These are phyloP conservation scores for Naja naja DNA, from an alignment of 2,113 vertebrate species.

Conservation along the genomic window DNA sequence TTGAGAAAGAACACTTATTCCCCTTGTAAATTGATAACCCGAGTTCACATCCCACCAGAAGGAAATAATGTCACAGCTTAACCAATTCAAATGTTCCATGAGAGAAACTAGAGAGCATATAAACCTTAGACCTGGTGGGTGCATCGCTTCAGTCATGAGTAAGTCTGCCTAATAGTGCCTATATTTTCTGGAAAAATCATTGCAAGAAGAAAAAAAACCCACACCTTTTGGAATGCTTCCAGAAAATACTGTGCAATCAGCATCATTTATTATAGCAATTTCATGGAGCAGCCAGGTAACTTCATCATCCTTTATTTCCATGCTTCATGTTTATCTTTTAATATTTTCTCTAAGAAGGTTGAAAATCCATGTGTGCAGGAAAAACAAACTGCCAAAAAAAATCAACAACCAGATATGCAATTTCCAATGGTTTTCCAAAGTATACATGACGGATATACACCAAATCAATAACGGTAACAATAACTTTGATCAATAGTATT, in stretches of 20 bases:
- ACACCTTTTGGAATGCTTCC: not conserved
- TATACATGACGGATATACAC: not conserved
- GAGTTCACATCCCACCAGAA: constrained; percentile 8
- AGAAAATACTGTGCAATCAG: not conserved
- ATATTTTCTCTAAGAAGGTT: not conserved
- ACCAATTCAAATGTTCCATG: not conserved
- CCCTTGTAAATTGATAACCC: constrained; percentile 22
- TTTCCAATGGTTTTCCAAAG: not conserved
- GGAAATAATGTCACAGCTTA: not conserved
- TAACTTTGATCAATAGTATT: not conserved
- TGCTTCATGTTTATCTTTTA: not conserved
- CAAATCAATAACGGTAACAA: not conserved
- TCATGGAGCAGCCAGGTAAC: not conserved
- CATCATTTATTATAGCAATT: not conserved
- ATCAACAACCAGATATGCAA: not conserved
- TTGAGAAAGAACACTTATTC: not conserved
- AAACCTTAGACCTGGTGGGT: not conserved
- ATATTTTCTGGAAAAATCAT: constrained; percentile 26
- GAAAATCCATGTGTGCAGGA: not conserved
- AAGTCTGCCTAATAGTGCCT: not conserved
- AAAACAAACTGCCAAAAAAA: not conserved
- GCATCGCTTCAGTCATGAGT: not conserved
- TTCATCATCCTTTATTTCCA: not conserved
- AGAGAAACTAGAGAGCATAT: not conserved
- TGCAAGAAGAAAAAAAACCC: not conserved